phyloP scores from a whole-genome alignment of 2,888 invertebrate species.

The Balanococcus diminutus region DNA sequence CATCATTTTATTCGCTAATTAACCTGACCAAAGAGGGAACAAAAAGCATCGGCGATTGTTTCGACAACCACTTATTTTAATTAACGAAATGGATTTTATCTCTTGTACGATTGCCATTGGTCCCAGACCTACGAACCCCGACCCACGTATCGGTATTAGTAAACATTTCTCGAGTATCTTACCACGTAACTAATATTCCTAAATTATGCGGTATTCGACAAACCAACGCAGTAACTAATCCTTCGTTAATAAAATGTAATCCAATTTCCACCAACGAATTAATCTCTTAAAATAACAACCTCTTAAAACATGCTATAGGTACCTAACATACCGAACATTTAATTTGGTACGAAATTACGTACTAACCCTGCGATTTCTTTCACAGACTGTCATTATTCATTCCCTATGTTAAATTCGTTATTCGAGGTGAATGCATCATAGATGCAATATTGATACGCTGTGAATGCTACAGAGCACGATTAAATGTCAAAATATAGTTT shows the following conservation, averaged over 20 bases:
- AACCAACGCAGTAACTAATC: not conserved
- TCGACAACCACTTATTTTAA: not conserved
- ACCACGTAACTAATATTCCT: not conserved
- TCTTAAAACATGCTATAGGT: not conserved
- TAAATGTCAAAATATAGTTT: not conserved
- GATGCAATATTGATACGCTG: not conserved
- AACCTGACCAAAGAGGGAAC: not conserved
- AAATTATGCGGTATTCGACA: not conserved
- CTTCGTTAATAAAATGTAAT: not conserved
- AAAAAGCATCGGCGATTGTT: not conserved
- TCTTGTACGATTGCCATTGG: not conserved
- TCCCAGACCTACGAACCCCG: not conserved
- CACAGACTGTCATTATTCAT: not conserved
- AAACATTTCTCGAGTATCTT: not conserved
- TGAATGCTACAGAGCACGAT: not conserved
- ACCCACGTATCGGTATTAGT: not conserved
- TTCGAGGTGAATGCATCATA: not conserved
- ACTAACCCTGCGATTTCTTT: not conserved
- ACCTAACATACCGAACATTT: not conserved
- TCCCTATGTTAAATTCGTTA: not conserved
- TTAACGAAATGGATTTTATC: not conserved
- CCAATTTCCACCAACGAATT: not conserved
- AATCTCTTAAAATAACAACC: slow-evolving; percentile 1
- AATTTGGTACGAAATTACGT: not conserved
- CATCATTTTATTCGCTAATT: not conserved